Percentiles rank a stretch among this genome's conserved stretches.
These are phyloP conservation scores for Acrossocheilus wenchowensis DNA, from an alignment of 2,797 vertebrate species.

Conservation along the genomic window DNA sequence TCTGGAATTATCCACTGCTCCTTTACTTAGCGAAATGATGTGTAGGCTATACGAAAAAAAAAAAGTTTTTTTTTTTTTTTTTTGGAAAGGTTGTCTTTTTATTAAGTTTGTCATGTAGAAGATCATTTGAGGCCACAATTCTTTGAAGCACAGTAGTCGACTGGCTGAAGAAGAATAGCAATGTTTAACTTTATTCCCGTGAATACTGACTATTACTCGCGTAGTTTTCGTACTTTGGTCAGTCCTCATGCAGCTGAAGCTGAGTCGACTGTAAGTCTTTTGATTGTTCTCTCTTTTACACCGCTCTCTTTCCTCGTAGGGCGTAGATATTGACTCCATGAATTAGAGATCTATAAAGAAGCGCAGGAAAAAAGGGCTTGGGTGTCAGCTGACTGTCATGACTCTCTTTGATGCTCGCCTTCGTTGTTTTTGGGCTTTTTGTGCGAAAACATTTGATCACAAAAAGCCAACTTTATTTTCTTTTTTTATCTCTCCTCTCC, in stretches of 20 bases:
- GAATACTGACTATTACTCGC: neutral
- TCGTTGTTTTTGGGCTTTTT: constrained; percentile 62
- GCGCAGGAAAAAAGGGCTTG: constrained; percentile 66
- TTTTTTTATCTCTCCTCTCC: constrained; percentile 21
- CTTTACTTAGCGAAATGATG: neutral
- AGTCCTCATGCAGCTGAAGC: constrained; percentile 1
- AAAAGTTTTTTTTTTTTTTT: neutral
- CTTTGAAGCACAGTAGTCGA: neutral
- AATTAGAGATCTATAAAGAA: constrained; percentile 70
- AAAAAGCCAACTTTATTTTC: constrained; percentile 60
- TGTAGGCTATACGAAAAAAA: neutral
- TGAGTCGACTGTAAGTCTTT: constrained; percentile 28
- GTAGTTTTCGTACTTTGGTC: constrained; percentile 1
- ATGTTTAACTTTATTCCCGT: constrained; percentile 3
- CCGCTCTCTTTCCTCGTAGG: constrained; percentile 42
- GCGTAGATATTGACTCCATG: constrained; percentile 66
- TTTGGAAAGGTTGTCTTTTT: neutral
- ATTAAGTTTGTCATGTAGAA: neutral
- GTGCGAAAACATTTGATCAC: constrained; percentile 63
- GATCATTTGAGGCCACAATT: neutral
- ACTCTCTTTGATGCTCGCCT: constrained; percentile 69
- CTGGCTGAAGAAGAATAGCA: neutral
- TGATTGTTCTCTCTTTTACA: constrained; percentile 47
- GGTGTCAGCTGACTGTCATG: constrained; percentile 79
- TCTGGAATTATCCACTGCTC: constrained; percentile 6